Base-by-base conservation (phyloP, 2,888 invertebrate genomes). In the Orchestes rusci region DNA sequence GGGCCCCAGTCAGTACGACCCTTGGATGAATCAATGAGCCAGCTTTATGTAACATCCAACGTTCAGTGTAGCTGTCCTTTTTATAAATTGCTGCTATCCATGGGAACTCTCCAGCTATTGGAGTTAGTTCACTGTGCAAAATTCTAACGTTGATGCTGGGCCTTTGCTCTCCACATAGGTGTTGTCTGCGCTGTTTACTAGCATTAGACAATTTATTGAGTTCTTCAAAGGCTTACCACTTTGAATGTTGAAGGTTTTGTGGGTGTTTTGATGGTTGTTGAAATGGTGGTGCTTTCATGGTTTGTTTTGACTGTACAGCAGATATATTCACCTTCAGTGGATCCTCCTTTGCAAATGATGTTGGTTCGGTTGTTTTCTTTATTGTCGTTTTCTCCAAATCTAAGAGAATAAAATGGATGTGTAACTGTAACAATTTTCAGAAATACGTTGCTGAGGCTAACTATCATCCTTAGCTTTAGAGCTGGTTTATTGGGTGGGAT, bases 21-120 rank as follows among this genome's bases (percentile, higher is more conserved):
- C 50, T 49, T 2, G 57, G 54, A 48, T 59, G 57, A 16, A 59
- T 59, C 30, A 59, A 33, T 10, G 57, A 44, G 1, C 59, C 59
- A 30, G 48, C 45, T 33, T 53, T 54, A 18, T 50, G 47, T 23
- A 54, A 56, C 10, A 41, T 34, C 45, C 52, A 57, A 2, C 37
- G 16, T 1, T 27, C 43, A n/a, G 23, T 19, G 8, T 27, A 5
- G 0, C 34, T 35, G 13, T 42, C 36, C 27, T 52, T 55, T 13
- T 32, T 27, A 15, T 44, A 58, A 28, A 59, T 55, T 7, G 54
- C 53, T 7, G 53, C 51, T 5, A 58, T 47, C 59, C 59, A 59
- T 1, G 59, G 58, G 39, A 58, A 53, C 41, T 59, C 59, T 10
- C 58, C 58, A 19, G 44, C 29, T 1, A 55, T 29, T 2, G 56